Evolutionary conservation across 2,888 invertebrate species (phyloP).

Genomic region (Acanthosepion lycidas): DNA sequence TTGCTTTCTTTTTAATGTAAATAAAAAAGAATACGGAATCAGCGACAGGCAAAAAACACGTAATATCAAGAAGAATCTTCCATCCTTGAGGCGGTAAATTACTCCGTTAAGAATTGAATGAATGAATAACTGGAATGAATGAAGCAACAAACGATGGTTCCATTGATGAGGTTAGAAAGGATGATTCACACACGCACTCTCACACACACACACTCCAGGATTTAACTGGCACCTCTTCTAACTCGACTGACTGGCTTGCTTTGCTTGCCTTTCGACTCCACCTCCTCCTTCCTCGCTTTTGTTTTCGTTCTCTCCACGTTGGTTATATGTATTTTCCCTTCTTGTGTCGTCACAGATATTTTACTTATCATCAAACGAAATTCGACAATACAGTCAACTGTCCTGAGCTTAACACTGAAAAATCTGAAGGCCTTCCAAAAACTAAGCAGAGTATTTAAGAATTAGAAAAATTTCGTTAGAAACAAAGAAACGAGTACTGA

Average conservation of each 20-base stretch:
- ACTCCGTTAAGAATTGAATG: not conserved
- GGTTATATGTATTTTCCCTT: not conserved
- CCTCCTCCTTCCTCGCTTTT: too few species aligned
- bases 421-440: too few species aligned
- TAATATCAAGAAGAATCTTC: not conserved
- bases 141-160: not conserved
- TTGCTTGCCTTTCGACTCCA: too few species aligned
- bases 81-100: not conserved
- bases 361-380: too few species aligned
- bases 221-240: not conserved
- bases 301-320: not conserved
- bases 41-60: not conserved
- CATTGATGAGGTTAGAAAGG: not conserved
- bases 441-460: too few species aligned
- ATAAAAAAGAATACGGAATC: too few species aligned
- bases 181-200: not conserved
- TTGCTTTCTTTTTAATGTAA: too few species aligned
- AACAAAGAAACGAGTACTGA: too few species aligned
- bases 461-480: too few species aligned
- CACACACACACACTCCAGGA: not conserved
- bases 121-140: slow-evolving; percentile 39
- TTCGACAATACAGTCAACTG: too few species aligned
- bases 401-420: too few species aligned
- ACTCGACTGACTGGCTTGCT: not conserved
- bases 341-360: not conserved